Evolutionary conservation across 2,888 invertebrate species (phyloP).

Genomic region (Xiphydria camelus): DNA sequence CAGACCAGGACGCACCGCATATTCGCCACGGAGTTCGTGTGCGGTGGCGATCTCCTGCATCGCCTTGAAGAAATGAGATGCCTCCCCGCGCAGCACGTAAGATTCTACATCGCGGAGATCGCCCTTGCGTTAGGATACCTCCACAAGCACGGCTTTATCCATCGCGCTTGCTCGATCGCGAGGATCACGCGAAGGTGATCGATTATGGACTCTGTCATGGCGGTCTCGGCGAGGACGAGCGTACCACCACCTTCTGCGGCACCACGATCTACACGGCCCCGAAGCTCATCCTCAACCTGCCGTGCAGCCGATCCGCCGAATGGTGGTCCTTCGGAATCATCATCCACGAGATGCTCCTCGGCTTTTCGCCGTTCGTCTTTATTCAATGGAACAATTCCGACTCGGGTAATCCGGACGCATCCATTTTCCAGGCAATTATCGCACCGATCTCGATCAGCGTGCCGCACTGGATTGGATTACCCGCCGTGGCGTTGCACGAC

Average conservation of each 20-base stretch:
- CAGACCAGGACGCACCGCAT: conserved; percentile 67
- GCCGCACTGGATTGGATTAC: too few relatives aligned
- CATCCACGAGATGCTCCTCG: conserved; percentile 73
- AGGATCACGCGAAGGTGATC: conserved; percentile 71
- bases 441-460: too few relatives aligned
- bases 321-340: conserved; percentile 72
- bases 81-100: conserved; percentile 68
- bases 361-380: conserved; percentile 69
- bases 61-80: conserved; percentile 70
- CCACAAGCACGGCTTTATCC: conserved; percentile 68
- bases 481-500: too few relatives aligned
- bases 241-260: conserved; percentile 64
- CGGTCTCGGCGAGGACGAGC: conserved; percentile 63
- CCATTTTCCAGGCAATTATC: too few relatives aligned
- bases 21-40: conserved; percentile 73
- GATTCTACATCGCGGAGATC: conserved; percentile 72
- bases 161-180: conserved; percentile 68
- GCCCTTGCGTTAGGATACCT: conserved; percentile 69
- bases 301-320: conserved; percentile 65
- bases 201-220: conserved; percentile 76
- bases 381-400: too few relatives aligned
- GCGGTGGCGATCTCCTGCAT: conserved; percentile 69
- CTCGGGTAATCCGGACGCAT: too few relatives aligned
- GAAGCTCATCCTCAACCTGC: conserved; percentile 64
- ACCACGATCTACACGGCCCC: conserved; percentile 73